These are phyloP conservation scores for Acrocephalus kingi DNA, from an alignment of 2,113 vertebrate species.

Conservation along the genomic window DNA sequence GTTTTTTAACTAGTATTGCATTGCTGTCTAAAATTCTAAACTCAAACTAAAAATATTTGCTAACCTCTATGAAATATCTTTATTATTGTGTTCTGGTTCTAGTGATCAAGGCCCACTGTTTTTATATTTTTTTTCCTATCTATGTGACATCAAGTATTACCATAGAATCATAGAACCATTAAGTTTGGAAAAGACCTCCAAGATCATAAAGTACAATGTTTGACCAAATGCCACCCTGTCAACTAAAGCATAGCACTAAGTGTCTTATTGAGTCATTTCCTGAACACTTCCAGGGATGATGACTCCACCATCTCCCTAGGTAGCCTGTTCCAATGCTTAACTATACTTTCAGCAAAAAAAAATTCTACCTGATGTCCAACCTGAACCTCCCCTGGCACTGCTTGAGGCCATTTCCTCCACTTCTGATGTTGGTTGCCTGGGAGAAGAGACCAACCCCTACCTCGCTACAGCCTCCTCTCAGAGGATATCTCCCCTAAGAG, in stretches of 20 bases:
- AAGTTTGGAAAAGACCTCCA: background rate
- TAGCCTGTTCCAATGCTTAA: background rate
- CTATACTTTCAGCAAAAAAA: background rate
- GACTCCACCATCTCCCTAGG: background rate
- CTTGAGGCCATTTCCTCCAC: background rate
- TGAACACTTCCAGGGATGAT: background rate
- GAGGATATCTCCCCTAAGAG: background rate
- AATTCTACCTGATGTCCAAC: background rate
- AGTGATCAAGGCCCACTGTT: background rate
- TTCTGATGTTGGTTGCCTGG: background rate
- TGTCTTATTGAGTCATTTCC: background rate
- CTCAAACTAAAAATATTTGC: background rate
- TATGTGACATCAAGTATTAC: background rate
- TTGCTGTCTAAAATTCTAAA: background rate
- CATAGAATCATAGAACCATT: background rate
- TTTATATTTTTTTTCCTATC: background rate
- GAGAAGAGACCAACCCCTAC: rapidly evolving
- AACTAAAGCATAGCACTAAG: background rate
- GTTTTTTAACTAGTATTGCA: background rate
- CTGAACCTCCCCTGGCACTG: background rate
- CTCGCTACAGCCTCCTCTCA: background rate
- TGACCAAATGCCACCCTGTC: background rate
- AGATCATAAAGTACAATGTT: background rate
- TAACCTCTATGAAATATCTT: background rate
- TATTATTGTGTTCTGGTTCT: background rate